phyloP scores from a whole-genome alignment of 2,888 invertebrate genomes.

The Bombylius major region DNA sequence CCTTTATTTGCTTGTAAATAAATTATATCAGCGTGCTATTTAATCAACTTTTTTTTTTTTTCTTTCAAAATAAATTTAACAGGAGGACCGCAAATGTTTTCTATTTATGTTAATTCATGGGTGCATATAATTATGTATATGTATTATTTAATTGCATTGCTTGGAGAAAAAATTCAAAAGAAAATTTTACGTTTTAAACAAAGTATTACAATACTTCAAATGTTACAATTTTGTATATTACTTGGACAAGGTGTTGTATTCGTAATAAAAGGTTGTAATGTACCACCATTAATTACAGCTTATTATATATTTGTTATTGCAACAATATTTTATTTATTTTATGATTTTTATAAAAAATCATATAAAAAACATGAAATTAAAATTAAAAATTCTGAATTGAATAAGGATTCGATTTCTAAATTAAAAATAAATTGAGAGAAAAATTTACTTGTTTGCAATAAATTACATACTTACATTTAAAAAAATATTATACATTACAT shows the following conservation, averaged over 20 bases:
- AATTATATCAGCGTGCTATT: no score
- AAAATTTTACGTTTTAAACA: slow-evolving; percentile 48
- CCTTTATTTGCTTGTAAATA: no score
- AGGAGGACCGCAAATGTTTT: slow-evolving; percentile 56
- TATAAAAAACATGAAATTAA: slow-evolving; percentile 30
- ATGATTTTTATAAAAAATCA: slow-evolving; percentile 50
- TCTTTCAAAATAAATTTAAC: slow-evolving; percentile 16
- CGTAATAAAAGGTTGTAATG: slow-evolving; percentile 44
- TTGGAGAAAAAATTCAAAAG: slow-evolving; percentile 43
- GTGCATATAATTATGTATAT: slow-evolving; percentile 67
- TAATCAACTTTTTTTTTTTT: background rate
- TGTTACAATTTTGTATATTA: slow-evolving; percentile 59
- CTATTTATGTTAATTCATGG: slow-evolving; percentile 50
- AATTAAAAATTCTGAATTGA: background rate
- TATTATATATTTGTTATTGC: slow-evolving; percentile 49
- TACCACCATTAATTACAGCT: slow-evolving; percentile 39
- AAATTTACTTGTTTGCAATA: background rate
- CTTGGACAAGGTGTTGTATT: slow-evolving; percentile 44
- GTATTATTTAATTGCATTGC: slow-evolving; percentile 55
- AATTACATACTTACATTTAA: background rate
- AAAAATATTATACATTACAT: no score
- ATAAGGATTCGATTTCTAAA: background rate
- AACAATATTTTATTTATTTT: slow-evolving; percentile 58
- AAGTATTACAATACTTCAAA: slow-evolving; percentile 49
- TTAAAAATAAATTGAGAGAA: background rate